Evolutionary conservation across 2,888 invertebrate genomes (phyloP), one percentile per base, ranked within the genome.

Genomic region (Acanthosepion lycidas): DNA sequence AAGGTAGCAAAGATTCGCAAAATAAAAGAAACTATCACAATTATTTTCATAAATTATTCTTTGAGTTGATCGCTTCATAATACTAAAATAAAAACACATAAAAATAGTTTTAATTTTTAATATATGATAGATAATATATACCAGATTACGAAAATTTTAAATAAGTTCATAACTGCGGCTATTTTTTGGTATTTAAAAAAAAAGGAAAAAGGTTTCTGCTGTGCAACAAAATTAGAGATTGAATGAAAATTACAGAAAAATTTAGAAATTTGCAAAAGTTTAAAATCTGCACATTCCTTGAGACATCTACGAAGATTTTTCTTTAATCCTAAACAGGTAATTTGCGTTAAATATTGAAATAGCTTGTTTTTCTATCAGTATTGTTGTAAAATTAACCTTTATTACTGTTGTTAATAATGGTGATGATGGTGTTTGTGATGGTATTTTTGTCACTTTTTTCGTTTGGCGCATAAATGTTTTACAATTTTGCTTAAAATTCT

Each of bases 291-390:
- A 12, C 78, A n/a, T 78, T 78, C n/a, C n/a, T 78, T 78, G 78
- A 23, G 15, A n/a, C n/a, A 33, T 78, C 78, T n/a, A 12, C n/a
- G n/a, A 78, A n/a, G n/a, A 78, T 78, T 78, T 78, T 78, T 33
- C 78, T 33, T 78, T 78, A n/a, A n/a, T 78, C n/a, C 78, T 78
- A n/a, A 78, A n/a, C 78, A 78, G 78, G 78, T 78, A 78, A 78
- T n/a, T 78, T 78, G 78, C 23, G n/a, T n/a, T 2, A 78, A 78
- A 78, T 78, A n/a, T 78, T 78, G 12, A 15, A 33, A 78, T 78
- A 15, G 18, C 18, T 33, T n/a, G 28, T 78, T n/a, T 78, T 78
- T 78, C n/a, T 78, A n/a, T 78, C 78, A 8, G 78, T n/a, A 42
- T 42, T 42, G 78, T n/a, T 78, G 18, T 78, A 78, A 33, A 78